Conservation (phyloP, 2,113 vertebrate genomes). For the Dipodomys stephensi region DNA sequence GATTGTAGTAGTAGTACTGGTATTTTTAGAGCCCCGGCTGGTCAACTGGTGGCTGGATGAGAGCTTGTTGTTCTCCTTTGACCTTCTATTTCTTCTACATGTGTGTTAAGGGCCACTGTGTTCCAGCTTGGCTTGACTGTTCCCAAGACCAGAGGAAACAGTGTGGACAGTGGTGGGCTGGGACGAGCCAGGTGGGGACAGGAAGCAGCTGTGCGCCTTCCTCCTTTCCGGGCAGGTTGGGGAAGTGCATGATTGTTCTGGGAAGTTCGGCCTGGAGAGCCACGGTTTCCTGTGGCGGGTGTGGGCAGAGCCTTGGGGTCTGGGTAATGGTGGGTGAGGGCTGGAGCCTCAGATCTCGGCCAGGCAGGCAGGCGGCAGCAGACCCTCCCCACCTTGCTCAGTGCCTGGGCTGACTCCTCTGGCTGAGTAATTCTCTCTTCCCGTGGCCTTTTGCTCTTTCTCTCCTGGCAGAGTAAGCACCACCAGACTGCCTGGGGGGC, state of each 20-base stretch:
- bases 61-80: neutral
- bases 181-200: conserved; percentile 10
- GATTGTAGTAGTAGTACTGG: neutral
- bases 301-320: neutral
- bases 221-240: conserved; percentile 46
- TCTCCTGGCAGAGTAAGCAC: neutral
- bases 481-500: neutral
- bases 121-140: neutral
- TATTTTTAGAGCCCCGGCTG: neutral
- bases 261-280: neutral
- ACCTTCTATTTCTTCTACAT: neutral
- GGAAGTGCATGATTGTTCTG: neutral
- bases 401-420: rapidly evolving
- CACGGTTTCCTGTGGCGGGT: conserved; percentile 31
- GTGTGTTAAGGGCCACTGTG: neutral
- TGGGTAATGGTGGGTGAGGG: neutral
- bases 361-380: neutral
- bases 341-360: neutral
- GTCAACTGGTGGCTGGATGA: neutral
- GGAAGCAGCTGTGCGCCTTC: neutral
- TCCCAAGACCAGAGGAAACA: neutral
- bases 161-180: neutral
- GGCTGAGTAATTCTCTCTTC: neutral
- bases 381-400: neutral
- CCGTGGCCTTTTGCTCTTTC: neutral